Evolutionary conservation across 2,113 vertebrate species (phyloP).

Genomic region (Tachysurus fulvidraco): DNA sequence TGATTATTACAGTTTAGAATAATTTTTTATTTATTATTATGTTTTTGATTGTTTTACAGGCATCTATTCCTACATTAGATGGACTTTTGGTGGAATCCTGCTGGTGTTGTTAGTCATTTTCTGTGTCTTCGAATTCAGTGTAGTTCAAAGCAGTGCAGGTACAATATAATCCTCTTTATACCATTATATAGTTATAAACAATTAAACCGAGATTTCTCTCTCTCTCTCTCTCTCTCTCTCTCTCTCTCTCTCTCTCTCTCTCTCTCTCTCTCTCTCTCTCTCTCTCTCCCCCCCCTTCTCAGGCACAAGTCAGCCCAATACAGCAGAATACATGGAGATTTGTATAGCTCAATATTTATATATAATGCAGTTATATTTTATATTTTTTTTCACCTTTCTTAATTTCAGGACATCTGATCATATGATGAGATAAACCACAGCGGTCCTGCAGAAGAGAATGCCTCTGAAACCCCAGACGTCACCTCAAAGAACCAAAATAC

Average conservation of each 20-base stretch:
- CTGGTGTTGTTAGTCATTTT: not conserved
- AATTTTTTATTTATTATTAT: not conserved
- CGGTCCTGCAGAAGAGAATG: not conserved
- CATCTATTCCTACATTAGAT: not conserved
- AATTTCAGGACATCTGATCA: slow-evolving; percentile 9
- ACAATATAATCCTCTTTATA: not conserved
- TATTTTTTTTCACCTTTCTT: not conserved
- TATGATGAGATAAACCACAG: not conserved
- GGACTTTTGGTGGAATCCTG: not conserved
- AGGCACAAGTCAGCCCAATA: not conserved
- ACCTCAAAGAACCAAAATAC: not conserved
- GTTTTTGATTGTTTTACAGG: not conserved
- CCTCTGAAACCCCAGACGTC: not conserved
- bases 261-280: too few species aligned
- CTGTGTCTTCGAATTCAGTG: slow-evolving; percentile 4
- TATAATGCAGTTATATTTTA: not conserved
- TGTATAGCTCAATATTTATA: not conserved
- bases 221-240: too few species aligned
- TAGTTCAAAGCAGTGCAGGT: slow-evolving; percentile 6
- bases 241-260: too few species aligned
- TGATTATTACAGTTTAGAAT: too few species aligned
- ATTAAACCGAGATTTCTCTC: too few species aligned
- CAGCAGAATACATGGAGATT: not conserved
- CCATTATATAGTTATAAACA: too few species aligned
- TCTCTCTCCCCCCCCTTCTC: too few species aligned